Conservation (phyloP, 2,888 invertebrate genomes). For the Steromphala cineraria region DNA sequence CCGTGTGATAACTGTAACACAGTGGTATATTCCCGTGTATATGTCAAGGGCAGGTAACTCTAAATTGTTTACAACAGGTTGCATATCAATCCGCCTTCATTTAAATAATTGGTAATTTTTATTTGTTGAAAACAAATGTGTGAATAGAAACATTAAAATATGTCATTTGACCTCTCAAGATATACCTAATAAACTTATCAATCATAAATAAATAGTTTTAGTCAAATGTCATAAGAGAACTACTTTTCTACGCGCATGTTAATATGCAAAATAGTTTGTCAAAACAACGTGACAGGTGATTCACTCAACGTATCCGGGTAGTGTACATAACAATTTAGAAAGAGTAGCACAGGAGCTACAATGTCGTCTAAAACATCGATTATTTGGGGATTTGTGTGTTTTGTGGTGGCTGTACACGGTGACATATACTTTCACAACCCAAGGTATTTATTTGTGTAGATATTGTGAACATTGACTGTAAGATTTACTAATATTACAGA, state of each 20-base stretch:
- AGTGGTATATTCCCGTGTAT: too few species aligned
- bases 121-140: too few species aligned
- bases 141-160: too few species aligned
- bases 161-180: too few species aligned
- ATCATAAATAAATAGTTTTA: too few species aligned
- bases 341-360: not conserved
- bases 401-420: slow-evolving; percentile 22
- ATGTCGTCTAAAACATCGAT: not conserved
- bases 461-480: too few species aligned
- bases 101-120: not conserved
- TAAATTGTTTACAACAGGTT: not conserved
- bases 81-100: not conserved
- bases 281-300: not conserved
- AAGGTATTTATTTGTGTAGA: slow-evolving; percentile 49
- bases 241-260: not conserved
- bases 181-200: too few species aligned
- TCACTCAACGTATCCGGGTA: not conserved
- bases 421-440: slow-evolving; percentile 70
- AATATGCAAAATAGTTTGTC: not conserved
- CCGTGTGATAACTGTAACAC: too few species aligned
- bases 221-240: not conserved
- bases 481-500: too few species aligned
- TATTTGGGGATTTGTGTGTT: not conserved
- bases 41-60: not conserved
- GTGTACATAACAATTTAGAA: not conserved